These are phyloP conservation scores for Brachionus plicatilis DNA, from an alignment of 1,140 invertebrate species.

Conservation along the genomic window DNA sequence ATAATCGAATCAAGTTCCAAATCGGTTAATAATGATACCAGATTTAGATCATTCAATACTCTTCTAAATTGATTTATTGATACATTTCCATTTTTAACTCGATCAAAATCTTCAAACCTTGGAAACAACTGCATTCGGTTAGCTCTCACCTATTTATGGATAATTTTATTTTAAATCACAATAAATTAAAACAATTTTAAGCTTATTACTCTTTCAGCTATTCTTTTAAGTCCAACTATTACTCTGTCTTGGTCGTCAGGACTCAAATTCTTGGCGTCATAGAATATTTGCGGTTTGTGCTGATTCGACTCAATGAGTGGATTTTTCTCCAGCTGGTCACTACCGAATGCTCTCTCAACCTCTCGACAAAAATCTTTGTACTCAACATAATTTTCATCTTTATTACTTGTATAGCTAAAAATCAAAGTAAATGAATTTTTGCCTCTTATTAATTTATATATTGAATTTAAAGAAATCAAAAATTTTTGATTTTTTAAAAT, in stretches of 20 bases:
- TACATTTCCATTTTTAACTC: conserved; percentile 52
- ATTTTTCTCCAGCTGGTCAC: conserved; percentile 52
- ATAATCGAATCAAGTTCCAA: conserved; percentile 48
- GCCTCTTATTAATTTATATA: too few relatives aligned
- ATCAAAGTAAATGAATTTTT: background rate
- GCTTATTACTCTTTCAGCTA: conserved; percentile 49
- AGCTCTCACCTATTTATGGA: conserved; percentile 42
- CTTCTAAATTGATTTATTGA: conserved; percentile 53
- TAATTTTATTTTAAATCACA: background rate
- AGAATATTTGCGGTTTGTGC: conserved; percentile 49
- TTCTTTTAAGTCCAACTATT: conserved; percentile 45
- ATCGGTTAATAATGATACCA: conserved; percentile 48
- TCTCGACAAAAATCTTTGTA: conserved; percentile 53
- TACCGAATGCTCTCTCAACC: conserved; percentile 54
- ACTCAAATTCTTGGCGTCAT: conserved; percentile 46
- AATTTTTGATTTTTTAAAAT: background rate
- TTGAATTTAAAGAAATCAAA: too few relatives aligned
- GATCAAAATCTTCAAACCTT: conserved; percentile 55
- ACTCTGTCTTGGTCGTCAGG: conserved; percentile 44
- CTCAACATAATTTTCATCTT: conserved; percentile 48
- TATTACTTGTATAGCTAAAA: conserved; percentile 45
- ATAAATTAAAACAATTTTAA: background rate
- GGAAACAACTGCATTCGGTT: conserved; percentile 54
- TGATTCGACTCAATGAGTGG: conserved; percentile 48
- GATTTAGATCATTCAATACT: conserved; percentile 52